These are phyloP conservation scores for Vidua macroura DNA, from an alignment of 2,113 vertebrate genomes.

Conservation along the genomic window DNA sequence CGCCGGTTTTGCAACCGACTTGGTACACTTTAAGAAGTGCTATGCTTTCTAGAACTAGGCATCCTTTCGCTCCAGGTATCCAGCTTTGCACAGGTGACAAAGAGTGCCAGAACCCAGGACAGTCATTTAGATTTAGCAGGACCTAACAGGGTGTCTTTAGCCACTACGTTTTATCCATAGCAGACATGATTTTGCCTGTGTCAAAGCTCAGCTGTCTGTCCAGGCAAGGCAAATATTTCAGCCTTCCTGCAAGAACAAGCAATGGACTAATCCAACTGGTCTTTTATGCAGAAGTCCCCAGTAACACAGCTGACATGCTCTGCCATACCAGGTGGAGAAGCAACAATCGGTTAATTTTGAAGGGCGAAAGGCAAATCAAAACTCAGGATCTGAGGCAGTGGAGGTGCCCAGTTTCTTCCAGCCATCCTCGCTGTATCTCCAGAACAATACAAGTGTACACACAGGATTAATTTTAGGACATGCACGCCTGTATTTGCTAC, in stretches of 20 bases:
- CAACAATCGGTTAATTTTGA: constrained; percentile 58
- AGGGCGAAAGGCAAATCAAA: constrained; percentile 60
- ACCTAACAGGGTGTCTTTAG: constrained; percentile 54
- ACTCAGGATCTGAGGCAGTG: constrained; percentile 15
- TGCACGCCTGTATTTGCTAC: constrained; percentile 55
- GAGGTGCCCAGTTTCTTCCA: constrained; percentile 55
- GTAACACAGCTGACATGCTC: constrained; percentile 59
- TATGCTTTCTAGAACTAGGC: constrained; percentile 20
- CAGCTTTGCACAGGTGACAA: constrained; percentile 48
- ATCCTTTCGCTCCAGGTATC: constrained; percentile 39
- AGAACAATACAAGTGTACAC: constrained; percentile 64
- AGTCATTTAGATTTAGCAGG: constrained; percentile 12
- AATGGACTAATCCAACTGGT: constrained; percentile 64
- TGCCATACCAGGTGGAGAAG: constrained; percentile 59
- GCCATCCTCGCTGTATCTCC: constrained; percentile 47
- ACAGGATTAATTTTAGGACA: constrained; percentile 56
- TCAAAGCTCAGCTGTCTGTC: constrained; percentile 51
- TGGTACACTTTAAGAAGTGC: not conserved
- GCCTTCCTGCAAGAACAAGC: constrained; percentile 61
- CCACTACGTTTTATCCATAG: constrained; percentile 5
- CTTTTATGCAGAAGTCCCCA: constrained; percentile 63
- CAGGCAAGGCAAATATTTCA: constrained; percentile 64
- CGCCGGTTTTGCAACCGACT: not conserved
- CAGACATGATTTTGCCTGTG: constrained; percentile 48
- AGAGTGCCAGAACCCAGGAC: constrained; percentile 43